Conservation (phyloP, 2,888 invertebrate species). For the Amphipyra tragopoginis region DNA sequence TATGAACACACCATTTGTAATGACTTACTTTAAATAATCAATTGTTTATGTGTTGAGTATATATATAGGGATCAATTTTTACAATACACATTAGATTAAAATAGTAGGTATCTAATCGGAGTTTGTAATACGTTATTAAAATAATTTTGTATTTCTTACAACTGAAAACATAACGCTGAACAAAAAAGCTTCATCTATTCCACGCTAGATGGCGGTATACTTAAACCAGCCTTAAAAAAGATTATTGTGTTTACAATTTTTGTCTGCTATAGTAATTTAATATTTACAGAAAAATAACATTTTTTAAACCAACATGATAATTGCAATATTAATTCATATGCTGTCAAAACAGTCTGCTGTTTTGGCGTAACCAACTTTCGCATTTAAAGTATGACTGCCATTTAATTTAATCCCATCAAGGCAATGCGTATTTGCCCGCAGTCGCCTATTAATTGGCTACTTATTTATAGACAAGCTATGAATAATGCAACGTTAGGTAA, state of each 20-base stretch:
- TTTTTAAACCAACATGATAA: too few relatives aligned
- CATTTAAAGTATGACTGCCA: conserved; percentile 20
- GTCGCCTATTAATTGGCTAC: conserved; percentile 40
- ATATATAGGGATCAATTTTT: background rate
- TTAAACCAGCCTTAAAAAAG: background rate
- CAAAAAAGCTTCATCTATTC: conserved; percentile 24
- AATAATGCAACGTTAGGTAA: conserved; percentile 48
- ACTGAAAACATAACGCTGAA: background rate
- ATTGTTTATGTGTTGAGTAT: background rate
- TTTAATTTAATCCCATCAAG: conserved; percentile 40
- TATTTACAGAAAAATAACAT: too few relatives aligned
- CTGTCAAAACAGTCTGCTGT: background rate
- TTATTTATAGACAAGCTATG: conserved; percentile 45
- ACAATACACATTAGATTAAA: background rate
- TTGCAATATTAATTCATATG: too few relatives aligned
- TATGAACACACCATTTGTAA: conserved; percentile 4
- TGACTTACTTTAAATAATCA: background rate
- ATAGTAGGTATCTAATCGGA: background rate
- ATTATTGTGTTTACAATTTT: background rate
- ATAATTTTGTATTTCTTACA: background rate
- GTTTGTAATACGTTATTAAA: background rate
- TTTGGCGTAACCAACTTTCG: conserved; percentile 23
- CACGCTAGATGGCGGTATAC: conserved; percentile 39
- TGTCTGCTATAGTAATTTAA: background rate
- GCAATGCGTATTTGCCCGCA: conserved; percentile 21